Conservation (phyloP, 2,797 vertebrate species). For the Threskiornis aethiopicus region DNA sequence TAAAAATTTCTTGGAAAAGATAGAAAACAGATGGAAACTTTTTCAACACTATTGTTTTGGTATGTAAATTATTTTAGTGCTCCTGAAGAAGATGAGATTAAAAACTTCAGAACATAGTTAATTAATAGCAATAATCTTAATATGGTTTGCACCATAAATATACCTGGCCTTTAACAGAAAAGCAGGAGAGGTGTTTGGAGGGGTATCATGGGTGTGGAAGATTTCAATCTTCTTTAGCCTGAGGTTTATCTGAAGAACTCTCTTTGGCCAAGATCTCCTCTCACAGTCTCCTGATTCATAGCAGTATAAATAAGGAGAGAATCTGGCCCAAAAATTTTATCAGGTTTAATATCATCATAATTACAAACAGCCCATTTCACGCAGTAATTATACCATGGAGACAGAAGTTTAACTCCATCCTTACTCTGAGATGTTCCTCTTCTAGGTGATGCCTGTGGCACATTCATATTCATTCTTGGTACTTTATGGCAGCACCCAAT, state of each 20-base stretch:
- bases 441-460: background rate
- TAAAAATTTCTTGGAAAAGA: background rate
- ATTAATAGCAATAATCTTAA: constrained; percentile 31
- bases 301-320: constrained; percentile 1
- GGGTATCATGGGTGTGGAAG: constrained; percentile 26
- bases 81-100: constrained; percentile 1
- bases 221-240: constrained; percentile 51
- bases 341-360: constrained; percentile 48
- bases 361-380: constrained; percentile 14
- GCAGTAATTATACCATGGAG: background rate
- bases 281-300: constrained; percentile 6
- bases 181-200: constrained; percentile 27
- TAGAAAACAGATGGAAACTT: background rate
- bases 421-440: background rate
- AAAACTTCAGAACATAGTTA: constrained; percentile 8
- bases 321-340: constrained; percentile 44
- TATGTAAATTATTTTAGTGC: background rate
- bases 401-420: constrained; percentile 10
- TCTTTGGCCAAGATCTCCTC: constrained; percentile 32
- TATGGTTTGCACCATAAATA: constrained; percentile 30
- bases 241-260: constrained; percentile 42
- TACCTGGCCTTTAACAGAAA: constrained; percentile 32
- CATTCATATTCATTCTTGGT: background rate
- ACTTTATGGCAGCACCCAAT: background rate
- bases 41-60: constrained; percentile 9